These are phyloP conservation scores for Schizotus pectinicornis DNA, from an alignment of 2,888 invertebrate species.

Conservation along the genomic window DNA sequence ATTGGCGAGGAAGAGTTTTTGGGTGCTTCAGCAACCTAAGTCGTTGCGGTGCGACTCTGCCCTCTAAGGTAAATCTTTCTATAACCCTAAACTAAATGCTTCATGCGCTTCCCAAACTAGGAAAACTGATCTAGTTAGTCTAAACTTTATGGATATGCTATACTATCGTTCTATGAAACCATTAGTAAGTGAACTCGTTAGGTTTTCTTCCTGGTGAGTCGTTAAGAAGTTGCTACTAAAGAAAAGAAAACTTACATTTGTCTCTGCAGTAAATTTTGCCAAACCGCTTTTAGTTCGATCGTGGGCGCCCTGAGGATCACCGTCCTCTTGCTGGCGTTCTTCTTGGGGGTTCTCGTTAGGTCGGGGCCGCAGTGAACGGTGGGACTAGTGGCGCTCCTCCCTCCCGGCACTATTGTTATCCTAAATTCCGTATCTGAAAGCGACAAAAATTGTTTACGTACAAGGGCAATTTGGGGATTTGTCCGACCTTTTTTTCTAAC, in stretches of 20 bases:
- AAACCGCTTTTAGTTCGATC: slow-evolving; percentile 84
- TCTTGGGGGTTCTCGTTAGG: slow-evolving; percentile 67
- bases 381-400: slow-evolving; percentile 71
- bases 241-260: slow-evolving; percentile 74
- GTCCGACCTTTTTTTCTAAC: slow-evolving; percentile 79
- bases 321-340: slow-evolving; percentile 70
- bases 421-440: slow-evolving; percentile 82
- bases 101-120: too few relatives aligned
- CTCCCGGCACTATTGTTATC: slow-evolving; percentile 73
- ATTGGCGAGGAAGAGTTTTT: background rate
- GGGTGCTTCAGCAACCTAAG: too few relatives aligned
- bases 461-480: background rate
- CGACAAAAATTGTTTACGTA: slow-evolving; percentile 1
- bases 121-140: background rate
- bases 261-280: slow-evolving; percentile 86
- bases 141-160: slow-evolving; percentile 40
- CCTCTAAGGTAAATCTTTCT: background rate
- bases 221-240: slow-evolving; percentile 6
- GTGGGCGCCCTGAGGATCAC: slow-evolving; percentile 81
- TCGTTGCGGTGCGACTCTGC: background rate
- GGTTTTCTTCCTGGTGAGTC: slow-evolving; percentile 15
- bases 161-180: slow-evolving; percentile 10
- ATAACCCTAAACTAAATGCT: background rate
- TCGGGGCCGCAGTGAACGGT: slow-evolving; percentile 77
- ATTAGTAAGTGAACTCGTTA: slow-evolving; percentile 1